Evolutionary conservation across 2,888 invertebrate genomes (phyloP).

Genomic region (Meganola albula): DNA sequence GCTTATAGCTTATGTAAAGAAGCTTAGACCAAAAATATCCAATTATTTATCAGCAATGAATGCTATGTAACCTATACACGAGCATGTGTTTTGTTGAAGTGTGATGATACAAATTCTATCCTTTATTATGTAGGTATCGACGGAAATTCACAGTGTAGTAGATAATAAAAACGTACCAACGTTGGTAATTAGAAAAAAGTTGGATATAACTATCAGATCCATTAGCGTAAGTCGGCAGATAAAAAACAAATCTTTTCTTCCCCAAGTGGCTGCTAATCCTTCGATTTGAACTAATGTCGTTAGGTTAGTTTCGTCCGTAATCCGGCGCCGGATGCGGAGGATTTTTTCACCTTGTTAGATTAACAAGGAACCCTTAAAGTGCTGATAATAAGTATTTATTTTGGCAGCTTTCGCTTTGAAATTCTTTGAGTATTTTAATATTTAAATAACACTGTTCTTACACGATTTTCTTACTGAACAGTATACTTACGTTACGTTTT

Average conservation of each 20-base stretch:
- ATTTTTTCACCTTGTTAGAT: too few relatives aligned
- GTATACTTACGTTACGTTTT: too few relatives aligned
- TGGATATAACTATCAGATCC: neutral
- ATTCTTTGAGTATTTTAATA: too few relatives aligned
- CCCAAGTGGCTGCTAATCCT: slow-evolving; percentile 9
- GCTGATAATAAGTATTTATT: too few relatives aligned
- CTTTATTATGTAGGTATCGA: neutral
- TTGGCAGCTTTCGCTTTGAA: too few relatives aligned
- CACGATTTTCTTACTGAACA: too few relatives aligned
- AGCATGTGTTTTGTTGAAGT: neutral
- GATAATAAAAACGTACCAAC: neutral
- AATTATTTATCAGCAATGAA: neutral
- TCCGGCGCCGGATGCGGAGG: too few relatives aligned
- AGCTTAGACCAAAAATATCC: neutral
- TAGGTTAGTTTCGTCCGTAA: slow-evolving; percentile 4
- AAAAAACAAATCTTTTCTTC: neutral
- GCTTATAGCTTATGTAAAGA: neutral
- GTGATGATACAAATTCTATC: neutral
- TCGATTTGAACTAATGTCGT: slow-evolving; percentile 16
- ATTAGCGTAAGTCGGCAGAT: too few relatives aligned
- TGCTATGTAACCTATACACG: neutral
- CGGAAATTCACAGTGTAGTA: neutral
- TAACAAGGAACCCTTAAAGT: too few relatives aligned
- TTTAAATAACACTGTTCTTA: too few relatives aligned
- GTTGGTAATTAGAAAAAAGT: neutral